Percentiles rank a stretch among this genome's conserved stretches.
Conservation (phyloP, 2,888 invertebrate genomes). For the Globia sparganii region DNA sequence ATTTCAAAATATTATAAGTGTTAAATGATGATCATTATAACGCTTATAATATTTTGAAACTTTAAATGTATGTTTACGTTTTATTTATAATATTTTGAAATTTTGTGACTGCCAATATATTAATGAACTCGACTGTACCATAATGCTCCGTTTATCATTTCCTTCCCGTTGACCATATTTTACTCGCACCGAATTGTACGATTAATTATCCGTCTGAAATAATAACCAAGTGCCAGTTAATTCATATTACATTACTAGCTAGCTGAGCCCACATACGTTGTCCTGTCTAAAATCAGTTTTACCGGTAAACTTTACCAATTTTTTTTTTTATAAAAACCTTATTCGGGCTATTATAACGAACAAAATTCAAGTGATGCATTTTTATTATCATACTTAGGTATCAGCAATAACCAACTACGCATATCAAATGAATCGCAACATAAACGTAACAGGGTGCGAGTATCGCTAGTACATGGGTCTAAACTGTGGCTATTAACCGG, state of each 20-base stretch:
- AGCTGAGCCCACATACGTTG: neutral
- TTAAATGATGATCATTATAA: too few species aligned
- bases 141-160: neutral
- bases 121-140: too few species aligned
- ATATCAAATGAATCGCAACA: slow-evolving; percentile 45
- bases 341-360: neutral
- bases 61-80: too few species aligned
- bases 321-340: neutral
- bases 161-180: slow-evolving; percentile 1
- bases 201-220: neutral
- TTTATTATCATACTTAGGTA: neutral
- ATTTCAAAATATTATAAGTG: too few species aligned
- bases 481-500: slow-evolving; percentile 86
- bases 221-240: neutral
- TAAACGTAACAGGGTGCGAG: slow-evolving; percentile 52
- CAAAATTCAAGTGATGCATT: neutral
- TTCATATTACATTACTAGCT: neutral
- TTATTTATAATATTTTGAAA: too few species aligned
- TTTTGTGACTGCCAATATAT: too few species aligned
- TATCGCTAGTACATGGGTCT: slow-evolving; percentile 68
- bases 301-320: neutral
- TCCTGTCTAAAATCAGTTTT: neutral
- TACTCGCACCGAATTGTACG: neutral
- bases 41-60: too few species aligned
- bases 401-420: slow-evolving; percentile 17